Percentiles rank a stretch among this genome's conserved stretches.
phyloP scores from a whole-genome alignment of 1,140 invertebrate species.

The Trichonephila inaurata region DNA sequence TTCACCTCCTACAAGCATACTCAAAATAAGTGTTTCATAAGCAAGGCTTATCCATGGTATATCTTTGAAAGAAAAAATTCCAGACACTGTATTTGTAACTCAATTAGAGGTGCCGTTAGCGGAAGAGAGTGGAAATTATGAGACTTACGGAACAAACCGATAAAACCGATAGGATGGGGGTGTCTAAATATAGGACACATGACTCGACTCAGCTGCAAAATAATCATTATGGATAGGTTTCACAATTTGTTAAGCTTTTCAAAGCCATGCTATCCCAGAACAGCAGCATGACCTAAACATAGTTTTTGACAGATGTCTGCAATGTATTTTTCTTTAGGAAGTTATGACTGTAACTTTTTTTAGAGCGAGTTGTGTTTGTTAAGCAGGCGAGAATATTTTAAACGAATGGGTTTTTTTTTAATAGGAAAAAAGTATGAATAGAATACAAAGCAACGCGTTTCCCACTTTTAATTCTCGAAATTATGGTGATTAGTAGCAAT shows the following conservation, averaged over 20 bases:
- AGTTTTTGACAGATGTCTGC: slow-evolving; percentile 31
- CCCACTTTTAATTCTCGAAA: no score
- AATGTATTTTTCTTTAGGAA: background rate
- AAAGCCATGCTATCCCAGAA: background rate
- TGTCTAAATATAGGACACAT: slow-evolving; percentile 35
- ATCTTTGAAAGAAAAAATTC: background rate
- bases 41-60: background rate
- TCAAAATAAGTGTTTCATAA: slow-evolving; percentile 11
- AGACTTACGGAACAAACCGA: slow-evolving; percentile 13
- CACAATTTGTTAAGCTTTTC: slow-evolving; percentile 40
- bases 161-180: slow-evolving; percentile 6
- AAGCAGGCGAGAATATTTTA: background rate
- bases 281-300: slow-evolving; percentile 38
- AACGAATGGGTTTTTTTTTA: no score
- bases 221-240: slow-evolving; percentile 23
- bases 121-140: slow-evolving; percentile 1
- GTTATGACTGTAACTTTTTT: background rate
- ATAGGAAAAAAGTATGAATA: no score
- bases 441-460: no score
- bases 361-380: background rate
- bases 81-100: slow-evolving; percentile 19
- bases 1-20: background rate
- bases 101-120: background rate
- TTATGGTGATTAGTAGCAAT: no score
- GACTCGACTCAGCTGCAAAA: background rate